Conservation (phyloP, 1,140 invertebrate species). For the Lepidostoma basale region DNA sequence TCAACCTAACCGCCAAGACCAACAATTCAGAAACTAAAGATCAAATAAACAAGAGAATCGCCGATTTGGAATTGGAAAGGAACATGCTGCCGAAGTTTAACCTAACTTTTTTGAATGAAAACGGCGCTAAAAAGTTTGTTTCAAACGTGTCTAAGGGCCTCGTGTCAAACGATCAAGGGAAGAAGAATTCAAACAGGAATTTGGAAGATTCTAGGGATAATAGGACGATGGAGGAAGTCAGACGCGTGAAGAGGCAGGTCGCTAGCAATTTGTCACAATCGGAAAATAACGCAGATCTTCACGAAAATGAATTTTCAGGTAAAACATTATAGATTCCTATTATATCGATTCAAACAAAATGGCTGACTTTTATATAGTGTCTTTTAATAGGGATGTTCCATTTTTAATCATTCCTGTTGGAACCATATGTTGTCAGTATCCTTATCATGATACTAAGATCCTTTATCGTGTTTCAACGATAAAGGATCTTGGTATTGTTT, state of each 20-base stretch:
- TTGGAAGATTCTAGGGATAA: conserved; percentile 15
- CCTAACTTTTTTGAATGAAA: conserved; percentile 34
- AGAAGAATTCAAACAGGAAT: conserved; percentile 7
- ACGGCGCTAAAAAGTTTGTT: conserved; percentile 32
- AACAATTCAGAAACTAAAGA: conserved; percentile 22
- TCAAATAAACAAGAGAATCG: conserved; percentile 21
- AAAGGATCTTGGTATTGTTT: too few species aligned
- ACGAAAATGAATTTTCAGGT: conserved; percentile 5
- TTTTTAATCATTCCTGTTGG: too few species aligned
- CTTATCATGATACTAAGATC: too few species aligned
- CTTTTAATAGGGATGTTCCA: too few species aligned
- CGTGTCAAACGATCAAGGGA: not conserved
- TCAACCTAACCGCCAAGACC: not conserved
- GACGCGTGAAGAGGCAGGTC: conserved; percentile 26
- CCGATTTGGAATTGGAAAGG: conserved; percentile 27
- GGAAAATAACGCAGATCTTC: conserved; percentile 32
- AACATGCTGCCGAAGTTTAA: conserved; percentile 41
- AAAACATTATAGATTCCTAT: too few species aligned
- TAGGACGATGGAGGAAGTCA: conserved; percentile 17
- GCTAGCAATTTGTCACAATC: conserved; percentile 21
- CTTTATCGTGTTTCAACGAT: too few species aligned
- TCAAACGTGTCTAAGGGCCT: conserved; percentile 32
- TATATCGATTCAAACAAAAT: too few species aligned
- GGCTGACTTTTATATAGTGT: too few species aligned
- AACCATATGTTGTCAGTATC: too few species aligned